Percentiles rank a stretch among this genome's conserved stretches.
These are phyloP conservation scores for Tragopan temminckii DNA, from an alignment of 2,797 vertebrate species.

Conservation along the genomic window DNA sequence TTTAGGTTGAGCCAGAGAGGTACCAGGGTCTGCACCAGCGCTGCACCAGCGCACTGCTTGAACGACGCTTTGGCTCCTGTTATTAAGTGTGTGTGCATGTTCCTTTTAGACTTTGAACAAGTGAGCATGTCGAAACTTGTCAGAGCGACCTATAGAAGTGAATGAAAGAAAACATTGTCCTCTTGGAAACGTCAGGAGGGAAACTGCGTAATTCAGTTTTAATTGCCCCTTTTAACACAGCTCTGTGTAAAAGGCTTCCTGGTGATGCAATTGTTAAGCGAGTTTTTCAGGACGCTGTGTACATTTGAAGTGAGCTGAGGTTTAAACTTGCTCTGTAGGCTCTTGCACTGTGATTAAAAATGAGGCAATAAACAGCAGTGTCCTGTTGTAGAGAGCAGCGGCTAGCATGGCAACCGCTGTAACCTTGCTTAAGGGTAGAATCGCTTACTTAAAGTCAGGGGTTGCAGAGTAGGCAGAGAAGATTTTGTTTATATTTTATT, in stretches of 20 bases:
- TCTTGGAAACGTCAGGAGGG: slow-evolving; percentile 12
- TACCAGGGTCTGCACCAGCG: background rate
- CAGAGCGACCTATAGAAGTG: background rate
- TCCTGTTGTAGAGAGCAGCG: background rate
- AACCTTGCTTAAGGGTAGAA: background rate
- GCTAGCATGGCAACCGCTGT: background rate
- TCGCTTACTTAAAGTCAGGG: background rate
- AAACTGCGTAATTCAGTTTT: slow-evolving; percentile 31
- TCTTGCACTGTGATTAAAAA: background rate
- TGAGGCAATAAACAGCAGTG: background rate
- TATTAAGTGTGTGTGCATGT: background rate
- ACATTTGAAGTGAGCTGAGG: background rate
- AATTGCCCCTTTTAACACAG: slow-evolving; percentile 35
- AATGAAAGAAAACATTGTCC: slow-evolving; percentile 52
- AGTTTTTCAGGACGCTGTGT: slow-evolving; percentile 42
- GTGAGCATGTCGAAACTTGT: slow-evolving; percentile 25
- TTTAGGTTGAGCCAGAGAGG: background rate
- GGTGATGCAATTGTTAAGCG: slow-evolving; percentile 31
- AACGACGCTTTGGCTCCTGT: background rate
- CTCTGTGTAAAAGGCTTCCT: background rate
- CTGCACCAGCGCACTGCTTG: background rate
- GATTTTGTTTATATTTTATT: background rate
- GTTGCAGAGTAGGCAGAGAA: background rate
- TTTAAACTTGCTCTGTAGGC: slow-evolving; percentile 25
- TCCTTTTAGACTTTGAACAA: background rate